These are phyloP conservation scores for Gryllus bimaculatus DNA, from an alignment of 1,140 invertebrate genomes.

Conservation along the genomic window DNA sequence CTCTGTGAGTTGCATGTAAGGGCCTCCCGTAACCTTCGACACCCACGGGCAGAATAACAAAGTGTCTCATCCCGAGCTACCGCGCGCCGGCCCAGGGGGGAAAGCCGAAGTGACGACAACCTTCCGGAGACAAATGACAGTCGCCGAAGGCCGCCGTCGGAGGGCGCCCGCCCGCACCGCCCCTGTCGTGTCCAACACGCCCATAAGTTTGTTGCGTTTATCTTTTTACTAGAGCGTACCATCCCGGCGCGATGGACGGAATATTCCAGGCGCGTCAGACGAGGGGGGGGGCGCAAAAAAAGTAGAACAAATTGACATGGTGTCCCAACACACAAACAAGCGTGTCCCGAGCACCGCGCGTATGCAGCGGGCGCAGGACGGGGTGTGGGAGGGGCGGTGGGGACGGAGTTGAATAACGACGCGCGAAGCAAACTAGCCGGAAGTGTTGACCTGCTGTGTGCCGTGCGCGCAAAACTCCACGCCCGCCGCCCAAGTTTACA, in stretches of 20 bases:
- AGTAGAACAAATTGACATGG: not conserved
- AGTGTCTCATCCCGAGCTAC: too few relatives aligned
- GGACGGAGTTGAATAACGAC: not conserved
- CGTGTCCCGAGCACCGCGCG: too few relatives aligned
- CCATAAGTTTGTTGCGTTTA: constrained; percentile 4
- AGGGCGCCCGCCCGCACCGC: not conserved
- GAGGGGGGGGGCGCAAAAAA: not conserved
- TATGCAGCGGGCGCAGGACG: not conserved
- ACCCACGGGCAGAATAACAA: too few relatives aligned
- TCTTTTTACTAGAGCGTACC: not conserved
- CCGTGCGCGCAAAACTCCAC: not conserved
- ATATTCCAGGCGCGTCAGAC: not conserved
- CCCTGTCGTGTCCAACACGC: not conserved
- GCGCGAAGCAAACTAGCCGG: not conserved
- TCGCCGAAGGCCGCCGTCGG: not conserved
- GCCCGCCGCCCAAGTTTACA: too few relatives aligned
- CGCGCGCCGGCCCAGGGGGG: too few relatives aligned
- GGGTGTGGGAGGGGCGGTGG: not conserved
- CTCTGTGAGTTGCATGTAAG: too few relatives aligned
- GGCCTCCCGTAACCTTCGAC: too few relatives aligned
- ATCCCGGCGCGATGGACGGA: not conserved
- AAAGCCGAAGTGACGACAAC: not conserved
- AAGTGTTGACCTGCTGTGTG: not conserved
- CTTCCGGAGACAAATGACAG: not conserved
- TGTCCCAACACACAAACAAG: not conserved